Evolutionary conservation across 2,888 invertebrate species (phyloP).

Genomic region (Drosophila paranaensis): DNA sequence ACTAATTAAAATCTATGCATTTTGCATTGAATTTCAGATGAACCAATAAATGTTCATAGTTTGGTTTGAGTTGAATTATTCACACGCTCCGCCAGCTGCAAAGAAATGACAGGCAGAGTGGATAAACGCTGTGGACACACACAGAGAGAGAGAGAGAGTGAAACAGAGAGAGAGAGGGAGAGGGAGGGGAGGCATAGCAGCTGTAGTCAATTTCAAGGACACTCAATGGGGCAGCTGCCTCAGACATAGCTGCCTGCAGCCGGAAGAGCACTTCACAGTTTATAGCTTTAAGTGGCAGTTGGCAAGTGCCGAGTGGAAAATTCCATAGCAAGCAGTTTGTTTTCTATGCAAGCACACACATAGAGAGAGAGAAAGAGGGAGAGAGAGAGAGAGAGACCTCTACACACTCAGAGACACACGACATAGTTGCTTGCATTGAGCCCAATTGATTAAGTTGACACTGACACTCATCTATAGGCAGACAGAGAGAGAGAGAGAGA

Average conservation of each 20-base stretch:
- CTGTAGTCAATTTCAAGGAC: constrained; percentile 74
- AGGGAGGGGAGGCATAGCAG: constrained; percentile 11
- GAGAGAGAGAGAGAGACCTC: neutral
- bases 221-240: constrained; percentile 74
- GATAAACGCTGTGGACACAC: constrained; percentile 30
- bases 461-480: constrained; percentile 27
- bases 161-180: neutral
- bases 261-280: constrained; percentile 76
- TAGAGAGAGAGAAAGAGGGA: neutral
- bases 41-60: constrained; percentile 38
- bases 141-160: neutral
- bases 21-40: constrained; percentile 27
- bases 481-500: neutral
- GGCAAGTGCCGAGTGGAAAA: constrained; percentile 76
- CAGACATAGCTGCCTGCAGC: constrained; percentile 43
- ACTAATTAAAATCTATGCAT: constrained; percentile 44
- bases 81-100: constrained; percentile 35
- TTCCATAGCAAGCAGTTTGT: constrained; percentile 73
- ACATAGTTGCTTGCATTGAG: constrained; percentile 15
- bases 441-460: constrained; percentile 57
- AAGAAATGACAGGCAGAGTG: constrained; percentile 23
- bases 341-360: constrained; percentile 61
- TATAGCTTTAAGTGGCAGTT: constrained; percentile 76
- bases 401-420: neutral
- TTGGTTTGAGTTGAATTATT: constrained; percentile 49